A percentile compares a stretch with the other conserved stretches of the same genome.
Evolutionary conservation across 30 jellyfish, hydroid and myxozoan species (phyloP).

Genomic region (Pelagia noctiluca): DNA sequence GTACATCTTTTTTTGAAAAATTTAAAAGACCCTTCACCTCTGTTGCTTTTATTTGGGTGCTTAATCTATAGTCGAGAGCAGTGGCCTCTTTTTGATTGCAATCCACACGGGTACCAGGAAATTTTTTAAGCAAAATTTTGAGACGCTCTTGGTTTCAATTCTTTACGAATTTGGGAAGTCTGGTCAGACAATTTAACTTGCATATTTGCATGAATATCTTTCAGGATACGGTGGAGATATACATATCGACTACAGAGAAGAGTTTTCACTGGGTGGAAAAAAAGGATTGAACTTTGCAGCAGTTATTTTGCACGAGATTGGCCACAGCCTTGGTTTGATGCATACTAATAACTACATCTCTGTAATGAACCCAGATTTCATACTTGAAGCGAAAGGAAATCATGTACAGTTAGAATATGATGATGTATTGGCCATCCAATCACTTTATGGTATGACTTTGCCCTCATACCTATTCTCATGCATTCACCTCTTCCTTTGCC

Average conservation of each 20-base stretch:
- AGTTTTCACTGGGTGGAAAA: constrained; percentile 31
- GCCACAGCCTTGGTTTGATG: constrained; percentile 87
- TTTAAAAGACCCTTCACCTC: no score
- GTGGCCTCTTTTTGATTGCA: no score
- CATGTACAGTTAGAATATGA: constrained; percentile 54
- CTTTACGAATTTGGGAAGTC: no score
- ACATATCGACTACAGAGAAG: constrained; percentile 63
- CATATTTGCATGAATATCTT: not conserved
- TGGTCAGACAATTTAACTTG: not conserved
- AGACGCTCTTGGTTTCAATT: no score
- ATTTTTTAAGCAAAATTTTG: no score
- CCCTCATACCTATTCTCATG: not conserved
- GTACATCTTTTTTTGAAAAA: no score
- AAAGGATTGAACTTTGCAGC: constrained; percentile 56
- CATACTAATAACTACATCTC: constrained; percentile 75
- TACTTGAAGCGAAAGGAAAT: constrained; percentile 50
- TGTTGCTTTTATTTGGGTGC: no score
- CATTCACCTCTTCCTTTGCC: not conserved
- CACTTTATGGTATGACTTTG: constrained; percentile 71
- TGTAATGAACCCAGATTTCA: constrained; percentile 87
- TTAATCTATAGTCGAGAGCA: no score
- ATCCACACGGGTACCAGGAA: no score
- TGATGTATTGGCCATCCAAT: constrained; percentile 81
- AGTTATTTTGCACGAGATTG: constrained; percentile 62
- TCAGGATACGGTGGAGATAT: constrained; percentile 75